These are phyloP conservation scores for Oryctolagus cuniculus DNA, from an alignment of 2,113 vertebrate genomes.

Conservation along the genomic window mOryCun1.1 NC_091433.1:193958001-193958500, in stretches of 20 bases:
- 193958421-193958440: neutral
- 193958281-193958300: neutral
- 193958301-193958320: neutral
- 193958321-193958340: neutral
- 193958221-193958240: neutral
- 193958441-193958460: neutral
- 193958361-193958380: neutral
- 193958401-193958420: neutral
- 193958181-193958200: neutral
- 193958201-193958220: neutral
- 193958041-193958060: neutral
- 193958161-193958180: neutral
- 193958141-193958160: neutral
- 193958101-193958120: neutral
- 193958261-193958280: neutral
- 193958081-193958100: neutral
- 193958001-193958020: constrained; percentile 3
- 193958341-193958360: neutral
- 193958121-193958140: neutral
- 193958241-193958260: neutral
- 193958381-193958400: neutral
- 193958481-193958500: neutral
- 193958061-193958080: neutral
- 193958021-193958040: neutral
- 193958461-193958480: too few relatives aligned